A percentile compares a stretch with the other conserved stretches of the same genome.
phyloP scores from a whole-genome alignment of 2,797 vertebrate species.

The Anguilla pacifica region DNA sequence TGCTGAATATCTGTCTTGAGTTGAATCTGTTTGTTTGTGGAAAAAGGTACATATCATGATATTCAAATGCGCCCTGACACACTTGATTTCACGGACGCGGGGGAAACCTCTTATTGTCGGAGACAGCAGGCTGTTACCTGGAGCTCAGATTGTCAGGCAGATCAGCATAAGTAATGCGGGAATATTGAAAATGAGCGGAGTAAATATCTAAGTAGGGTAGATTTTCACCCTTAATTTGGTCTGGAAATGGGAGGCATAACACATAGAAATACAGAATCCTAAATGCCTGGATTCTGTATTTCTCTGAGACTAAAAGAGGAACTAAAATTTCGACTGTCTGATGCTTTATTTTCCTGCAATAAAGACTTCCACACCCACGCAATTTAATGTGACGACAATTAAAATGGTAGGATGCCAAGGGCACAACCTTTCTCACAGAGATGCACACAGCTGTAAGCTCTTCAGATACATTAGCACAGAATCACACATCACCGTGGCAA shows the following conservation, averaged over 20 bases:
- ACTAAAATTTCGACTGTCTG: neutral
- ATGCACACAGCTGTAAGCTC: neutral
- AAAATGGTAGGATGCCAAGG: neutral
- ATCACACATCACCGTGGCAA: neutral
- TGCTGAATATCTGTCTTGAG: conserved; percentile 11
- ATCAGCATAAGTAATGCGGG: neutral
- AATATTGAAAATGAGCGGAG: conserved; percentile 2
- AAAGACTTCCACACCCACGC: neutral
- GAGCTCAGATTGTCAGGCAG: neutral
- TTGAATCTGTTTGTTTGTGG: neutral
- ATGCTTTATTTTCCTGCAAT: neutral
- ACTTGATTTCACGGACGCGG: neutral
- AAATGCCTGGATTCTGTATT: neutral
- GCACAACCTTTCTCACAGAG: neutral
- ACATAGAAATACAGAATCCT: neutral
- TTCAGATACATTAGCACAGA: neutral
- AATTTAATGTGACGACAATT: neutral
- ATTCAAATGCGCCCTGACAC: conserved; percentile 2
- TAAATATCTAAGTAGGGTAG: neutral
- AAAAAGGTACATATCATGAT: neutral
- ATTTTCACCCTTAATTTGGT: neutral
- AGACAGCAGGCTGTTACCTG: neutral
- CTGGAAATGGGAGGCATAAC: neutral
- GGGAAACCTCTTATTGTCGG: neutral
- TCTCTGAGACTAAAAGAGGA: neutral